Percentiles rank a stretch among this genome's conserved stretches.
Conservation (phyloP, 2,113 vertebrate species). For the Cyanoderma ruficeps region DNA sequence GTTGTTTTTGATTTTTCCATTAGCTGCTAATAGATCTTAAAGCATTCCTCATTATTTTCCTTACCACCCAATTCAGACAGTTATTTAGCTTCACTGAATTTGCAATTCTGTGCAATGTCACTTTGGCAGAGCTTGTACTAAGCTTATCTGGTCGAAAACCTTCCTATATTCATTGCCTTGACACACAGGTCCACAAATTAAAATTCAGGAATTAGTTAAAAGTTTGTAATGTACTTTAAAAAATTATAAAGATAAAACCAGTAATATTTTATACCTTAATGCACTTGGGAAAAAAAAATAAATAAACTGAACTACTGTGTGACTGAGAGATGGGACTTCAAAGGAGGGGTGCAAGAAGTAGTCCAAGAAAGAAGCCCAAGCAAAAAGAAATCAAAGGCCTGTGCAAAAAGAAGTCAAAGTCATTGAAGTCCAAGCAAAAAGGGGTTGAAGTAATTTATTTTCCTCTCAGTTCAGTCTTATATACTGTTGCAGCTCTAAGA, state of each 20-base stretch:
- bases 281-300: fast-evolving
- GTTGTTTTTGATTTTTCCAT: conserved; percentile 38
- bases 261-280: neutral
- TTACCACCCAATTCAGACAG: conserved; percentile 12
- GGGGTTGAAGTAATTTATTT: no score
- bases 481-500: no score
- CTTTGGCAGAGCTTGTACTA: neutral
- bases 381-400: no score
- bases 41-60: conserved; percentile 54
- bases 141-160: neutral
- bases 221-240: neutral
- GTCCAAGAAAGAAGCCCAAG: no score
- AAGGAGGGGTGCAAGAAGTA: no score
- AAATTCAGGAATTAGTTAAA: neutral
- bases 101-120: neutral
- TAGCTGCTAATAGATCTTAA: conserved; percentile 48
- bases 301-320: neutral
- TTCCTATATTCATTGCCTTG: neutral
- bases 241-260: neutral
- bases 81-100: conserved; percentile 20
- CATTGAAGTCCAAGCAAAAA: no score
- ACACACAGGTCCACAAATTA: neutral
- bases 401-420: no score
- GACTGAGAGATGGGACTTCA: no score
- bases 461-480: no score